Conservation (phyloP, 1,140 invertebrate species). For the Coboldia fuscipes region DNA sequence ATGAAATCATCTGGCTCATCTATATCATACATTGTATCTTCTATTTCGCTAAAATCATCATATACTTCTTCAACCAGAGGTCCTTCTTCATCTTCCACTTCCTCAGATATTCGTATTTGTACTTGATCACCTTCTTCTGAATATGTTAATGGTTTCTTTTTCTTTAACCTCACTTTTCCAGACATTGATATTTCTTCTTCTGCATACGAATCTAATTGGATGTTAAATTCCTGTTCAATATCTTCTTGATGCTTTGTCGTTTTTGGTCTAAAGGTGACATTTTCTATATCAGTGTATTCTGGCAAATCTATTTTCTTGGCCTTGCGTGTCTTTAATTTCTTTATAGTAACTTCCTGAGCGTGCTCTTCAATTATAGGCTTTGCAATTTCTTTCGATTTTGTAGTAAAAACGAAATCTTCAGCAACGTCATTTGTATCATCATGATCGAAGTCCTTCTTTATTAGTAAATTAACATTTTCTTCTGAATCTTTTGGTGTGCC, state of each 20-base stretch:
- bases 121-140: slow-evolving; percentile 48
- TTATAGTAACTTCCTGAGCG: slow-evolving; percentile 46
- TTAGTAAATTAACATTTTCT: slow-evolving; percentile 5
- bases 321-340: slow-evolving; percentile 41
- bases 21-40: slow-evolving; percentile 36
- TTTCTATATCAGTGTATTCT: slow-evolving; percentile 47
- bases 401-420: slow-evolving; percentile 30
- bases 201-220: slow-evolving; percentile 58
- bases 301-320: slow-evolving; percentile 33
- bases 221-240: slow-evolving; percentile 69
- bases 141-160: slow-evolving; percentile 43
- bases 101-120: slow-evolving; percentile 44
- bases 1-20: slow-evolving; percentile 31
- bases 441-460: slow-evolving; percentile 4
- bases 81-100: slow-evolving; percentile 38
- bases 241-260: slow-evolving; percentile 53
- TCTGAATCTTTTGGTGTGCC: slow-evolving; percentile 7
- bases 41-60: slow-evolving; percentile 30
- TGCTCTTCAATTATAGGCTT: slow-evolving; percentile 40
- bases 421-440: slow-evolving; percentile 15
- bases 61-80: slow-evolving; percentile 46
- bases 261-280: slow-evolving; percentile 50
- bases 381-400: slow-evolving; percentile 19
- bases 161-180: slow-evolving; percentile 54
- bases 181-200: slow-evolving; percentile 71